These are phyloP conservation scores for Anolis apletophallus DNA, from an alignment of 2,797 vertebrate species.

Conservation along the genomic window DNA sequence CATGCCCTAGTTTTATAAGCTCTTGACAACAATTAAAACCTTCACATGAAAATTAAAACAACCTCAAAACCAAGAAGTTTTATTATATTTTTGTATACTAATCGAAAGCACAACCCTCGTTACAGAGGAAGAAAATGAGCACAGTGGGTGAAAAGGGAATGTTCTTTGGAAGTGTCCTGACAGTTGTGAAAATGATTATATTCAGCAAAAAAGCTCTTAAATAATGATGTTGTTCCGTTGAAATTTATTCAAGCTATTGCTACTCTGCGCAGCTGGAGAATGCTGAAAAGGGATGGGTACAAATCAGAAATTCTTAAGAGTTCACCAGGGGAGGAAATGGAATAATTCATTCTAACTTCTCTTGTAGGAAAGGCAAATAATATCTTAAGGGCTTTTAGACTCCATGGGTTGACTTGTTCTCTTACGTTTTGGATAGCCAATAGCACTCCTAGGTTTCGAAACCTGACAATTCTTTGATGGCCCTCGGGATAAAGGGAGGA, in stretches of 20 bases:
- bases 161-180: slow-evolving; percentile 12
- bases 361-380: not conserved
- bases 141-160: slow-evolving; percentile 16
- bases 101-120: not conserved
- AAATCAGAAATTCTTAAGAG: slow-evolving; percentile 15
- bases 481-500: too few relatives aligned
- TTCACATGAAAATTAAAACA: not conserved
- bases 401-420: slow-evolving; percentile 6
- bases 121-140: not conserved
- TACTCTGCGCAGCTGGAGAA: not conserved
- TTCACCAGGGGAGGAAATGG: not conserved
- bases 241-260: slow-evolving; percentile 2
- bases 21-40: slow-evolving; percentile 9
- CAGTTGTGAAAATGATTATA: not conserved
- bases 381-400: slow-evolving; percentile 16
- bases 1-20: slow-evolving; percentile 1
- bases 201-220: not conserved
- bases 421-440: slow-evolving; percentile 2
- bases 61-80: not conserved
- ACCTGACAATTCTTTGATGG: too few relatives aligned
- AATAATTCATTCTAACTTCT: slow-evolving; percentile 11
- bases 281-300: slow-evolving; percentile 4
- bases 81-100: slow-evolving; percentile 16
- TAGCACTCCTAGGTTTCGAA: too few relatives aligned
- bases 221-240: not conserved